Evolutionary conservation across 2,888 invertebrate species (phyloP), one percentile per base, ranked within the genome.

Genomic region (Diogma glabrata): DNA sequence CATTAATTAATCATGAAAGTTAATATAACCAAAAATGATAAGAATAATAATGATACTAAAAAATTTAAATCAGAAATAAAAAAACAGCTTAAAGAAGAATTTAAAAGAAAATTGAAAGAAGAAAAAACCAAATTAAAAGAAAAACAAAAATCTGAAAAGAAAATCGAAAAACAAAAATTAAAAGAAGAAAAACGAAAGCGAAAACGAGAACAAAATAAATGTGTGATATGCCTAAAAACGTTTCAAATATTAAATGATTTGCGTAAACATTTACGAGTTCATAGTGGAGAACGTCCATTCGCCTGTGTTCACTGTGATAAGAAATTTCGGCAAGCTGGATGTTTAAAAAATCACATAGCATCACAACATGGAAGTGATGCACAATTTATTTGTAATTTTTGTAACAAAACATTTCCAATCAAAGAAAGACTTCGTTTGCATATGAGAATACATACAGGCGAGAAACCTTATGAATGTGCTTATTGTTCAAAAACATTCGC

Each of bases 341-440:
- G 79, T 53, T 67, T 84, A 47, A 75, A 78, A 59, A 78, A 78
- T 58, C 87, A 87, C 55, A 64, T 65, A 24, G 69, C 64, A 38
- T 63, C 65, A 28, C 64, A 64, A 4, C 70, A 70, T 55, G 64
- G 63, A 50, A 63, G 60, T 12, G 61, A 64, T 33, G 62, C 63
- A 6, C 60, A 78, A 22, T 86, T 77, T 64, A 73, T 79, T 47
- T 90, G 90, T 64, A 72, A 79, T 59, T 77, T 82, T 57, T 90
- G 90, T 64, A 76, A 80, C 48, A 86, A 85, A 63, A 76, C 78
- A 26, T 90, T 89, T 64, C 78, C 84, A 0, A 71, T 85, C 12
- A 84, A 88, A 66, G 85, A 87, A 61, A 77, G 86, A 28, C 69
- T 89, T 51, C 75, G 80, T 56, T 67, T 84, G 49, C 90, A 90